phyloP scores from a whole-genome alignment of 2,797 vertebrate genomes.

The Cercopithecus hamlyni region DNA sequence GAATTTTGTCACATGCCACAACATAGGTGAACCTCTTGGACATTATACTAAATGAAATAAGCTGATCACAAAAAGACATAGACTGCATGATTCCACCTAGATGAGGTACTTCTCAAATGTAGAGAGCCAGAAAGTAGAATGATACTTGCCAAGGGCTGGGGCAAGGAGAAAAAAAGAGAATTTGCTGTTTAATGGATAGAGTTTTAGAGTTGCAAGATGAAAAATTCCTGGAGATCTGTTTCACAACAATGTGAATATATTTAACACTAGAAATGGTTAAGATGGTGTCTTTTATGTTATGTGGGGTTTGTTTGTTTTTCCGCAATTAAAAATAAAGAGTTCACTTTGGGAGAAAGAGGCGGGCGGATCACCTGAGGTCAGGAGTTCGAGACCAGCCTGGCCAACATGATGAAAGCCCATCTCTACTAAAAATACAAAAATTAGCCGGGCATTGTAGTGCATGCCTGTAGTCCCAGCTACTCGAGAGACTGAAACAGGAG shows the following conservation, averaged over 20 bases:
- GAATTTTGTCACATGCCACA: too few relatives aligned
- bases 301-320: not conserved
- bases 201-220: not conserved
- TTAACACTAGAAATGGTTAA: not conserved
- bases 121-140: not conserved
- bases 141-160: not conserved
- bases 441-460: too few relatives aligned
- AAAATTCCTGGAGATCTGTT: not conserved
- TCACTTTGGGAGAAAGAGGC: too few relatives aligned
- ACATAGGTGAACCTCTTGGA: not conserved
- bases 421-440: too few relatives aligned
- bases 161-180: not conserved
- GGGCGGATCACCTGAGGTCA: too few relatives aligned
- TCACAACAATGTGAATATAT: not conserved
- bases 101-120: not conserved
- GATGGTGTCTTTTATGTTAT: not conserved
- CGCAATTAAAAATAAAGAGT: not conserved
- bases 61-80: not conserved
- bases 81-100: too few relatives aligned
- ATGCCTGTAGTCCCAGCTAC: too few relatives aligned
- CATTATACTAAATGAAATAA: not conserved
- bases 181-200: not conserved
- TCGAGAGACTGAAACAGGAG: too few relatives aligned
- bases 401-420: too few relatives aligned
- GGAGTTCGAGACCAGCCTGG: too few relatives aligned